Conservation (phyloP, 1,140 invertebrate species). For the Calliphora vicina region DNA sequence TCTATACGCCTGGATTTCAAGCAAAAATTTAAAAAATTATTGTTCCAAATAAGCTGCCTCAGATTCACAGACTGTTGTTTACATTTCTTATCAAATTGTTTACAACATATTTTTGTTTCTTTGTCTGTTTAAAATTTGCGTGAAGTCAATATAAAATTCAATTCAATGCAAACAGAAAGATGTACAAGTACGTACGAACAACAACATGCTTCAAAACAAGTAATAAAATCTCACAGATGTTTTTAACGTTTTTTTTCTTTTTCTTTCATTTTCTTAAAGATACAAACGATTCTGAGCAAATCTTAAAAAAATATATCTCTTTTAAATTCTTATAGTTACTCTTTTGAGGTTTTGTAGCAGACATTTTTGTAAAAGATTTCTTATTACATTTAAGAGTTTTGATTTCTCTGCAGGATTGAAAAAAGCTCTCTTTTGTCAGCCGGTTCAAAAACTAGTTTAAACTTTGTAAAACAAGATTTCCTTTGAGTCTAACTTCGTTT, state of each 20-base stretch:
- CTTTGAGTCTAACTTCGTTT: neutral
- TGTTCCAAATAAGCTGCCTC: neutral
- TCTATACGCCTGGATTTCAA: neutral
- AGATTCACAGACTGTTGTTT: neutral
- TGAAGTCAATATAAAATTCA: neutral
- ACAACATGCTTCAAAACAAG: neutral
- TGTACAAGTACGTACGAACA: neutral
- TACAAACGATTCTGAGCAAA: neutral
- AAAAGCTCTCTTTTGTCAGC: neutral
- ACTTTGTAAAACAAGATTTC: constrained; percentile 12
- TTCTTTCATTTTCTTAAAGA: neutral
- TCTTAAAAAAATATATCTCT: neutral
- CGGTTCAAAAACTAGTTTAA: neutral
- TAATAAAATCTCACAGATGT: neutral
- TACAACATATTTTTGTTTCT: neutral
- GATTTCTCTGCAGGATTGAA: neutral
- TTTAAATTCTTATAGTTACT: neutral
- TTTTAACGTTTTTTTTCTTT: neutral
- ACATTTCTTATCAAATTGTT: constrained; percentile 29
- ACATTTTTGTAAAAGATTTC: neutral
- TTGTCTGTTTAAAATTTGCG: neutral
- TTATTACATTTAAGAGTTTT: neutral
- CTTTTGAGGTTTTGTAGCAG: neutral
- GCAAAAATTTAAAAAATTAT: too few relatives aligned
- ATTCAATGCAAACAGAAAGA: neutral